Percentiles rank a stretch among this genome's conserved stretches.
Evolutionary conservation across 2,888 invertebrate genomes (phyloP).

Genomic region (Sipha maydis): DNA sequence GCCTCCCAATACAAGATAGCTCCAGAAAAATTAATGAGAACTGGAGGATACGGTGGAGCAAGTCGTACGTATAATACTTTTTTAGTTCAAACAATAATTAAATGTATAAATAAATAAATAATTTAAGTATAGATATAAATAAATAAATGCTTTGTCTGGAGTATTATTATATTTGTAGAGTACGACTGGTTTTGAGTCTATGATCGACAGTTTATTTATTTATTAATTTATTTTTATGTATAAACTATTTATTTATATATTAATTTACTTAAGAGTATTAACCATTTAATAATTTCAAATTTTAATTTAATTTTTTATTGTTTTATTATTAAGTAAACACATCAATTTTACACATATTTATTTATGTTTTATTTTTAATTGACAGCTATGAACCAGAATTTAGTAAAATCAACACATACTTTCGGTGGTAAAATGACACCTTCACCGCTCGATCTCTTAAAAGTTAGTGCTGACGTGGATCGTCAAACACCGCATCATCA

Average conservation of each 20-base stretch:
- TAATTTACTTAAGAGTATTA: too few relatives aligned
- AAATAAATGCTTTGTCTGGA: too few relatives aligned
- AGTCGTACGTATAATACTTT: constrained; percentile 71
- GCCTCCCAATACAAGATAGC: constrained; percentile 98
- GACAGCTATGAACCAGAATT: constrained; percentile 63
- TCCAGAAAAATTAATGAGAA: constrained; percentile 96
- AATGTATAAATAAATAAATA: neutral
- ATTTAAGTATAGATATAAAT: too few relatives aligned
- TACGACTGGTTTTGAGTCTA: too few relatives aligned
- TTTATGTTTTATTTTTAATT: constrained; percentile 16
- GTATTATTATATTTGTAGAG: too few relatives aligned
- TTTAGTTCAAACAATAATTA: neutral
- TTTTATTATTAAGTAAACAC: neutral
- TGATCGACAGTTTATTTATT: too few relatives aligned
- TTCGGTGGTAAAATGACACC: constrained; percentile 63
- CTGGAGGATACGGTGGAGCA: constrained; percentile 87
- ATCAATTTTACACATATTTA: neutral
- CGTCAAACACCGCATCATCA: constrained; percentile 63
- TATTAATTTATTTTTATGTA: too few relatives aligned
- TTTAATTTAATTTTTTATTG: too few relatives aligned
- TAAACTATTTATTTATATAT: too few relatives aligned
- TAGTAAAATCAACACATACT: constrained; percentile 64
- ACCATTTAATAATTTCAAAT: too few relatives aligned
- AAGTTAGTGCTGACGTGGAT: constrained; percentile 62
- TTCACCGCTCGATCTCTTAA: constrained; percentile 61